phyloP scores from a whole-genome alignment of 2,113 vertebrate genomes.

The Cynopterus brachyotis region DNA sequence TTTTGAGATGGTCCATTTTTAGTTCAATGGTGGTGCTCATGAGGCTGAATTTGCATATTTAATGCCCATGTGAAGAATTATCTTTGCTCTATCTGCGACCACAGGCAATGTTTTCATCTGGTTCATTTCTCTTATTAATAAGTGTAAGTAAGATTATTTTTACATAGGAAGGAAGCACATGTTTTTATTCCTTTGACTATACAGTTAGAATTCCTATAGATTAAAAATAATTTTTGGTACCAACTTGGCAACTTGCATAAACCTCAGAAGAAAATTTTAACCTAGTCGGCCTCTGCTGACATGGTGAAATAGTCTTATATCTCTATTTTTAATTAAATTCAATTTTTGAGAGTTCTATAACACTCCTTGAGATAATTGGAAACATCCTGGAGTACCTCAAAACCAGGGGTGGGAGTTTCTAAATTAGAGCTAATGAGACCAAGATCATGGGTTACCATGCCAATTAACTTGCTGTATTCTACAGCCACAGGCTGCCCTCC shows the following conservation, averaged over 20 bases:
- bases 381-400: background rate
- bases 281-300: background rate
- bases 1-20: background rate
- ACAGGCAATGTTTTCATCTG: background rate
- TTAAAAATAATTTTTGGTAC: background rate
- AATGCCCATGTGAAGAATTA: background rate
- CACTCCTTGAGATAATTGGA: constrained; percentile 5
- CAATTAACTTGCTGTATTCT: constrained; percentile 37
- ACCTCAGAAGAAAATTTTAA: background rate
- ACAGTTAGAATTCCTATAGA: background rate
- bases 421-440: constrained; percentile 27
- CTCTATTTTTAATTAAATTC: constrained; percentile 16
- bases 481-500: constrained; percentile 15
- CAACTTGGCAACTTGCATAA: constrained; percentile 37
- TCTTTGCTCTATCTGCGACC: constrained; percentile 1
- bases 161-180: background rate
- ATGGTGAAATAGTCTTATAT: background rate
- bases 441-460: background rate
- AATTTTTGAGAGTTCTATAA: background rate
- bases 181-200: constrained; percentile 13
- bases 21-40: background rate
- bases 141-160: background rate
- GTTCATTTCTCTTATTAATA: background rate
- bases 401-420: background rate
- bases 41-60: background rate